Evolutionary conservation across 2,113 vertebrate species (phyloP), one percentile per base, ranked within the genome.

Genomic region (Eubucco bourcierii): DNA sequence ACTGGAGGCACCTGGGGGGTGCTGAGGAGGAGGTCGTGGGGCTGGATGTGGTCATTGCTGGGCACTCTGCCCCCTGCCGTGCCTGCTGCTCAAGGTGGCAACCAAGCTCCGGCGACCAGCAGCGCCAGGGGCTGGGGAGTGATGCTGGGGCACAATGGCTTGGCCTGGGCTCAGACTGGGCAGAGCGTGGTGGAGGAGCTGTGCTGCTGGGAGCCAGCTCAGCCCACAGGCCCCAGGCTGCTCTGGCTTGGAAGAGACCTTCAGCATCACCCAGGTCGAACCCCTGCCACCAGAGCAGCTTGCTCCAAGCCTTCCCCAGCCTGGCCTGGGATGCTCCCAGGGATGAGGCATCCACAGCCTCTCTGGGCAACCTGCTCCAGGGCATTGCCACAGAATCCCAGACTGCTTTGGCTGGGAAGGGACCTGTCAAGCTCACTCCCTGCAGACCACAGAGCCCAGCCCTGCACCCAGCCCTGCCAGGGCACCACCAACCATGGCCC

Each of bases 261-360:
- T 28, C 4, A 10, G 28, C 1, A 5, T 21, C 44, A 23, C 1
- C 55, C 4, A 4, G 10, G n/a, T 2, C 79, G 3, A 19, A 4
- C 27, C 29, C 33, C 7, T 12, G 29, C 61, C 17, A 3, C 41
- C 4, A 25, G 20, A 6, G 4, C 33, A 39, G 55, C 27, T 15
- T 31, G 65, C 55, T 27, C 53, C 6, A 10, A 80, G 77, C 19
- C 77, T 64, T 15, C 0, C 24, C 56, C 80, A 61, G 16, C 46
- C 80, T 9, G 46, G 2, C 34, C 58, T 24, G 21, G 66, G 25
- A 14, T 6, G 12, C 11, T 60, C 4, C 58, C n/a, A 60, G 58
- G 58, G 58, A 33, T 60, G 58, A n/a, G n/a, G n/a, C 31, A 60
- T 20, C n/a, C 19, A 33, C 31, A n/a, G 20, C 58, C 31, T 60